phyloP scores from a whole-genome alignment of 1,140 invertebrate genomes.

The Lasioglossum albipes region DNA sequence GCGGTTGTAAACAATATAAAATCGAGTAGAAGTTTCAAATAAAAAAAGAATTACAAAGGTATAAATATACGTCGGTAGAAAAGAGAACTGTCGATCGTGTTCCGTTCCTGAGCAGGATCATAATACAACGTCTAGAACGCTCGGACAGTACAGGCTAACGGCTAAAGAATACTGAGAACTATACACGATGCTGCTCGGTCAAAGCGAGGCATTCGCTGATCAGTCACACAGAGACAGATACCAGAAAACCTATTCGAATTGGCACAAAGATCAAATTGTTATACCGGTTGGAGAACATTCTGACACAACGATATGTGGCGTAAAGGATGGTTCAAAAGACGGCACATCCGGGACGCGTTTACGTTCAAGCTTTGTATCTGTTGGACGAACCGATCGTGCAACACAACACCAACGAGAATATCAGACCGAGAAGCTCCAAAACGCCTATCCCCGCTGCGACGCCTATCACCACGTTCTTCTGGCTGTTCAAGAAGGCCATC shows the following conservation, averaged over 20 bases:
- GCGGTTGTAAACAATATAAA: neutral
- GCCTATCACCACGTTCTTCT: slow-evolving; percentile 84
- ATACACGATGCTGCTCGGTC: neutral
- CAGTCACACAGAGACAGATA: neutral
- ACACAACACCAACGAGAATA: slow-evolving; percentile 89
- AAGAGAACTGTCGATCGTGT: neutral
- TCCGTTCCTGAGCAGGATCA: slow-evolving; percentile 20
- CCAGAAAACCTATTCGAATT: slow-evolving; percentile 20
- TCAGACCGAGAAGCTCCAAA: slow-evolving; percentile 87
- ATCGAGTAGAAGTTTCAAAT: no score
- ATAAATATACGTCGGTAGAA: slow-evolving; percentile 16
- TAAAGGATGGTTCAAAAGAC: slow-evolving; percentile 10
- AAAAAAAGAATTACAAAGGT: slow-evolving; percentile 16
- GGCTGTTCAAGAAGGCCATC: slow-evolving; percentile 82
- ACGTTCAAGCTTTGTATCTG: slow-evolving; percentile 85
- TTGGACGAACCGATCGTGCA: slow-evolving; percentile 86
- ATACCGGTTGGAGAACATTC: slow-evolving; percentile 8
- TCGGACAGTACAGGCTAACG: neutral
- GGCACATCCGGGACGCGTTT: neutral
- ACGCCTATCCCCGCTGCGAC: slow-evolving; percentile 84
- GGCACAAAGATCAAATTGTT: slow-evolving; percentile 40
- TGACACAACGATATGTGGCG: slow-evolving; percentile 16
- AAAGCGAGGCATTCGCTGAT: slow-evolving; percentile 2
- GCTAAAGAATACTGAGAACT: slow-evolving; percentile 9
- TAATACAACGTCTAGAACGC: slow-evolving; percentile 10